Conservation (phyloP, 2,797 vertebrate species). For the Acipenser ruthenus region DNA sequence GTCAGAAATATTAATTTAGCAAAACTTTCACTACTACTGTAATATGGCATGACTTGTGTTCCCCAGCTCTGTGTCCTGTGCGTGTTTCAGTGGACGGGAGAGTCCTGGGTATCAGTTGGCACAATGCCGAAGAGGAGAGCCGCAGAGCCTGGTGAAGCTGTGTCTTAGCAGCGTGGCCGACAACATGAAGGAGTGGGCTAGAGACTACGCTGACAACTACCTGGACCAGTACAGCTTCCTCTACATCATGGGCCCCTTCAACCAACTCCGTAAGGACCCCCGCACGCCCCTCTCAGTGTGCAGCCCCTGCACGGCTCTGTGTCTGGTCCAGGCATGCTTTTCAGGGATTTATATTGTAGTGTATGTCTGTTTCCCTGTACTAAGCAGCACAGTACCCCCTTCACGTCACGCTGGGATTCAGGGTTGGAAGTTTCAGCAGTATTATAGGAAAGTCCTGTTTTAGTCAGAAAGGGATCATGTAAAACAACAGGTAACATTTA, state of each 20-base stretch:
- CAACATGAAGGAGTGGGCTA: slow-evolving; percentile 74
- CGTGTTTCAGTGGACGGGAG: no score
- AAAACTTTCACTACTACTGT: no score
- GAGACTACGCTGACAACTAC: slow-evolving; percentile 70
- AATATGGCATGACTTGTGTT: no score
- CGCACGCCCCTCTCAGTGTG: not conserved
- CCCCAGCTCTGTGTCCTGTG: no score
- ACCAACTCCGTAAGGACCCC: slow-evolving; percentile 55
- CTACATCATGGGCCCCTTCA: slow-evolving; percentile 76
- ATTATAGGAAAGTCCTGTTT: no score
- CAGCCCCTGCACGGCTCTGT: not conserved
- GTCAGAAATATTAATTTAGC: no score
- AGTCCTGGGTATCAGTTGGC: no score
- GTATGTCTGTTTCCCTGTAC: not conserved
- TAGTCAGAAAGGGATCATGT: no score
- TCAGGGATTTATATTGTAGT: not conserved
- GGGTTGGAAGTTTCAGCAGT: no score
- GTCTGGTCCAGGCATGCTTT: not conserved
- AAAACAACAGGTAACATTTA: not conserved
- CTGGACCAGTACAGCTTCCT: slow-evolving; percentile 69
- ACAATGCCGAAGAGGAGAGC: slow-evolving; percentile 23
- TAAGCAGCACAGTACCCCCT: not conserved
- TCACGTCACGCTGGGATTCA: no score
- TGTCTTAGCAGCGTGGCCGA: slow-evolving; percentile 63
- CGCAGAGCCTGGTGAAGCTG: slow-evolving; percentile 36